Evolutionary conservation across 2,113 vertebrate genomes (phyloP).

Genomic region (Peromyscus leucopus): DNA sequence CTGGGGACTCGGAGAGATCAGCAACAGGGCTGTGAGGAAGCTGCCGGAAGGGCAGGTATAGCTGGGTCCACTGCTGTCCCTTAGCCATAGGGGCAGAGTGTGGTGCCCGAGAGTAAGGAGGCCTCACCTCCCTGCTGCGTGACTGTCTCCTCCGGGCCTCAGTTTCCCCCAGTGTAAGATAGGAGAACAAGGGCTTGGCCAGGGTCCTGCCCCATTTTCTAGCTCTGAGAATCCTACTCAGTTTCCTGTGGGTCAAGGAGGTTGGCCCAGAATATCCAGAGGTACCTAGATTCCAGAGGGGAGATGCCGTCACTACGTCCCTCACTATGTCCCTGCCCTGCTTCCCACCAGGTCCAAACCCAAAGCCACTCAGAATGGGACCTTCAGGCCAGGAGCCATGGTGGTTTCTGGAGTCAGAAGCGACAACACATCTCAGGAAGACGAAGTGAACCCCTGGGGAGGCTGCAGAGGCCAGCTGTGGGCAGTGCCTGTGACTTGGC

Average conservation of each 20-base stretch:
- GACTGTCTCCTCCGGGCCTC: not conserved
- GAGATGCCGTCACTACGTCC: not conserved
- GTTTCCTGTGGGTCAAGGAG: not conserved
- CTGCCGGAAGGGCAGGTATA: not conserved
- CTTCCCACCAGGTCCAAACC: conserved; percentile 69
- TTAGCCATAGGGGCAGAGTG: not conserved
- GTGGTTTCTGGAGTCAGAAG: conserved; percentile 60
- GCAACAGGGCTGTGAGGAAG: not conserved
- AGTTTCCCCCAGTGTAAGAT: not conserved
- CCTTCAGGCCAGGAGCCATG: conserved; percentile 73
- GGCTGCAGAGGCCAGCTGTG: conserved; percentile 82
- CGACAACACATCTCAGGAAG: not conserved
- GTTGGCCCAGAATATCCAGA: not conserved
- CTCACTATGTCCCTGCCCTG: not conserved
- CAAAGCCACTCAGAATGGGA: conserved; percentile 88
- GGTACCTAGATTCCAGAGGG: not conserved
- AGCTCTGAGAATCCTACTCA: not conserved
- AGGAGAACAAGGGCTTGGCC: not conserved
- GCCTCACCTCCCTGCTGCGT: not conserved
- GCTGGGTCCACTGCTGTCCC: not conserved
- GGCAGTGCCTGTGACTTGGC: conserved; percentile 80
- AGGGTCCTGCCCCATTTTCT: not conserved
- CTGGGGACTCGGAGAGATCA: not conserved
- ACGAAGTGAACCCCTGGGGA: conserved; percentile 41
- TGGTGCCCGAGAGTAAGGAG: not conserved